A percentile compares a stretch with the other conserved stretches of the same genome.
Conservation (phyloP, 2,888 invertebrate genomes). For the Dicranocentrus wangi region DNA sequence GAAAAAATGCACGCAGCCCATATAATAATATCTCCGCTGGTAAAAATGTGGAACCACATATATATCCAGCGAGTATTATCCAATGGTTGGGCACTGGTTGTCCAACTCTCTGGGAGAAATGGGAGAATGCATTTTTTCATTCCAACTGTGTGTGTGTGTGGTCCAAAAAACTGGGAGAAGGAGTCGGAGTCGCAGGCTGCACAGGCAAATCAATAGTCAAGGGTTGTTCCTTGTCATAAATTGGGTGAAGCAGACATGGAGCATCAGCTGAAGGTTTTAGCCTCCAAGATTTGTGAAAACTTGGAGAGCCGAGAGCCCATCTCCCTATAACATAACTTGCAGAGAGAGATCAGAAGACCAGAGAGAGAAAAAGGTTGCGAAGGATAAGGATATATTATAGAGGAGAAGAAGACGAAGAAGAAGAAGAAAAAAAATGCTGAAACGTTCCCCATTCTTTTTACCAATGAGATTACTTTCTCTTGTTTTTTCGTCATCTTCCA, state of each 20-base stretch:
- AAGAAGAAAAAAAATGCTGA: no score
- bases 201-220: constrained; percentile 59
- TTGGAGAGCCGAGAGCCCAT: constrained; percentile 11
- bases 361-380: neutral
- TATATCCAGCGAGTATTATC: no score
- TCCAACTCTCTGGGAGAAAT: no score
- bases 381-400: neutral
- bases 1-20: no score
- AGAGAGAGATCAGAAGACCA: constrained; percentile 12
- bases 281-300: constrained; percentile 35
- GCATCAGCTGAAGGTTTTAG: constrained; percentile 56
- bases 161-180: constrained; percentile 5
- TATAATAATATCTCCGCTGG: no score
- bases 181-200: neutral
- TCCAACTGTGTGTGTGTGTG: constrained; percentile 16
- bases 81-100: no score
- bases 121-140: constrained; percentile 46
- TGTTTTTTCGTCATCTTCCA: constrained; percentile 4
- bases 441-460: constrained; percentile 5
- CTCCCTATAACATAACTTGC: constrained; percentile 20
- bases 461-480: constrained; percentile 59
- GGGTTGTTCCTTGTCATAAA: constrained; percentile 61
- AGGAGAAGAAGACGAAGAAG: constrained; percentile 5
- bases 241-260: constrained; percentile 55
- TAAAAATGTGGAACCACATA: no score